Evolutionary conservation across 2,797 vertebrate genomes (phyloP).

Genomic region (Girardinus metallicus): DNA sequence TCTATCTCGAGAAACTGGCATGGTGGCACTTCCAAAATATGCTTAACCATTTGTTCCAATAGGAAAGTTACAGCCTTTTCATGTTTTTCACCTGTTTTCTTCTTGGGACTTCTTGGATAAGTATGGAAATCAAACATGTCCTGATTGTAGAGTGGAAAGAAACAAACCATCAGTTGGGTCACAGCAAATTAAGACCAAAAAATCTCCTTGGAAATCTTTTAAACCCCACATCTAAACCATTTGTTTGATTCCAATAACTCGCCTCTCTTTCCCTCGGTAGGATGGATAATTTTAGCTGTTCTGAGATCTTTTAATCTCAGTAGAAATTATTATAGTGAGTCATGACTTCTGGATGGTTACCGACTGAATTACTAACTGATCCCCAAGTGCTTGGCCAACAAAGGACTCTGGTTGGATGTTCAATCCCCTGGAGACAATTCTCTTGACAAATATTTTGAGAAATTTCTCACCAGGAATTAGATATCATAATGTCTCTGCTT

Average conservation of each 20-base stretch:
- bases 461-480: background rate
- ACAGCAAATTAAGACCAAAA: background rate
- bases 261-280: background rate
- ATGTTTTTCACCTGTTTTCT: background rate
- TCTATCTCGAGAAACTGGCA: background rate
- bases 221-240: background rate
- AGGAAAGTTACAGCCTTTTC: background rate
- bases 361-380: background rate
- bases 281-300: background rate
- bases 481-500: background rate
- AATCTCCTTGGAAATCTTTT: background rate
- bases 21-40: background rate
- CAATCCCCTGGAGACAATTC: background rate
- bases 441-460: background rate
- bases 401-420: background rate
- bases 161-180: background rate
- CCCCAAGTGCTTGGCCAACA: background rate
- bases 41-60: background rate
- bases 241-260: background rate
- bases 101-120: background rate
- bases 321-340: background rate
- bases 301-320: background rate
- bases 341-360: background rate
- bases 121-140: background rate
- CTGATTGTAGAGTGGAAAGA: background rate